These are phyloP conservation scores for Hoplias malabaricus DNA, from an alignment of 2,113 vertebrate genomes.

Conservation along the genomic window DNA sequence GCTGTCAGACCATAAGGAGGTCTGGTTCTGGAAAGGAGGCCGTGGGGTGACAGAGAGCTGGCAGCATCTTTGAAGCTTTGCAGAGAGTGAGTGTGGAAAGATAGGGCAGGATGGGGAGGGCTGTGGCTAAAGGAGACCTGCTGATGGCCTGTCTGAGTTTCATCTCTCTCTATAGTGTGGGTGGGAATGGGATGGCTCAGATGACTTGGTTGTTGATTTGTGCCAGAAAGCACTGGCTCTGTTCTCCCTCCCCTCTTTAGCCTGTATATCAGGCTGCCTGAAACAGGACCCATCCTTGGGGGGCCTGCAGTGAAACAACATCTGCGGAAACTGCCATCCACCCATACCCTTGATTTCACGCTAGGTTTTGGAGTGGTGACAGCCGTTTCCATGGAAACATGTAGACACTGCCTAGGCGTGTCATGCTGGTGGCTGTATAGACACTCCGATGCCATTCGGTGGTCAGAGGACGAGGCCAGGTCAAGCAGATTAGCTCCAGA, in stretches of 20 bases:
- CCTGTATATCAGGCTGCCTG: conserved; percentile 36
- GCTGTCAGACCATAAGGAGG: conserved; percentile 12
- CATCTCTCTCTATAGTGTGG: conserved; percentile 12
- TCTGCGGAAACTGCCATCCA: conserved; percentile 28
- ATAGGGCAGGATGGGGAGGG: conserved; percentile 8
- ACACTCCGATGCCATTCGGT: conserved; percentile 28
- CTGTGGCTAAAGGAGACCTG: neutral
- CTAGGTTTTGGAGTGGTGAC: conserved; percentile 40
- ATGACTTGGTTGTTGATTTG: conserved; percentile 31
- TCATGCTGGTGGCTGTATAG: conserved; percentile 17
- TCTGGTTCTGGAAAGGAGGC: conserved; percentile 13
- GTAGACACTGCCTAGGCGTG: neutral
- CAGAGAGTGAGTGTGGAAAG: conserved; percentile 38
- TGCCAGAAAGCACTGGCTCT: neutral
- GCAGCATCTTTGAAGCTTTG: conserved; percentile 10
- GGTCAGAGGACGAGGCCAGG: conserved; percentile 17
- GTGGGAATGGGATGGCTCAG: conserved; percentile 29
- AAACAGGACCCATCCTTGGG: conserved; percentile 27
- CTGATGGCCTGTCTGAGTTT: conserved; percentile 20
- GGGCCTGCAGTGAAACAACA: conserved; percentile 30
- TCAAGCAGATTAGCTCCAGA: conserved; percentile 30
- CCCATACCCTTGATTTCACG: conserved; percentile 32
- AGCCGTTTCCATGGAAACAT: conserved; percentile 29
- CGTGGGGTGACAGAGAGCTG: conserved; percentile 26
- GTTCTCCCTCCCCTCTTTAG: neutral